Evolutionary conservation across 2,888 invertebrate species (phyloP).

Genomic region (Clunio marinus): DNA sequence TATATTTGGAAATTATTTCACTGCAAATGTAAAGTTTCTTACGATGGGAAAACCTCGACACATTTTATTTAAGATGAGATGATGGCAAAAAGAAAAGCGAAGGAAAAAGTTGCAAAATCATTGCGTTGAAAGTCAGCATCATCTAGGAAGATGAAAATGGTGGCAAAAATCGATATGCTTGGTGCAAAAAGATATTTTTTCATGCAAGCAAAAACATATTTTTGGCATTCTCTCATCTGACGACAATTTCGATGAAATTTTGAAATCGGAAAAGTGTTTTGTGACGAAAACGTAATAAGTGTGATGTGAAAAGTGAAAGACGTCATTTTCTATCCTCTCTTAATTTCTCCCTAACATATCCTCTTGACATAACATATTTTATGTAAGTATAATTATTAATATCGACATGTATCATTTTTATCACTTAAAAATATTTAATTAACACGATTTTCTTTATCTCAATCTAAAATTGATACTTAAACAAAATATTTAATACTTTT

Average conservation of each 20-base stretch:
- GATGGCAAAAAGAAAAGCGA: background rate
- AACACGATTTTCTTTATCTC: too few species aligned
- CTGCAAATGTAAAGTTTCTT: background rate
- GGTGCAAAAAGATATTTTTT: too few species aligned
- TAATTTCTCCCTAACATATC: background rate
- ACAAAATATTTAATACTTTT: too few species aligned
- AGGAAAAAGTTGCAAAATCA: background rate
- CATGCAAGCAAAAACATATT: background rate
- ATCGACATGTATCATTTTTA: too few species aligned
- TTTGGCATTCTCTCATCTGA: background rate
- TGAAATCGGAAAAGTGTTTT: background rate
- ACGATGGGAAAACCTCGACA: background rate
- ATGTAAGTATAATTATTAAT: slow-evolving; percentile 23
- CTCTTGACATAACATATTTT: slow-evolving; percentile 2
- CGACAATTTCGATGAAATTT: background rate
- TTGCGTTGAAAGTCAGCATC: slow-evolving; percentile 10
- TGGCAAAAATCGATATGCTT: slow-evolving; percentile 22
- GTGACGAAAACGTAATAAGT: background rate
- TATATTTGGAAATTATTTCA: slow-evolving; percentile 39
- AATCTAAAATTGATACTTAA: too few species aligned
- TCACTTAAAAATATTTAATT: too few species aligned
- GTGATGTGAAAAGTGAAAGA: slow-evolving; percentile 9
- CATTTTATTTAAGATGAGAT: background rate
- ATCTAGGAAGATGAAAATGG: background rate
- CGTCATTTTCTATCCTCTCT: background rate